These are phyloP conservation scores for Etheostoma cragini DNA, from an alignment of 2,113 vertebrate species.

Conservation along the genomic window DNA sequence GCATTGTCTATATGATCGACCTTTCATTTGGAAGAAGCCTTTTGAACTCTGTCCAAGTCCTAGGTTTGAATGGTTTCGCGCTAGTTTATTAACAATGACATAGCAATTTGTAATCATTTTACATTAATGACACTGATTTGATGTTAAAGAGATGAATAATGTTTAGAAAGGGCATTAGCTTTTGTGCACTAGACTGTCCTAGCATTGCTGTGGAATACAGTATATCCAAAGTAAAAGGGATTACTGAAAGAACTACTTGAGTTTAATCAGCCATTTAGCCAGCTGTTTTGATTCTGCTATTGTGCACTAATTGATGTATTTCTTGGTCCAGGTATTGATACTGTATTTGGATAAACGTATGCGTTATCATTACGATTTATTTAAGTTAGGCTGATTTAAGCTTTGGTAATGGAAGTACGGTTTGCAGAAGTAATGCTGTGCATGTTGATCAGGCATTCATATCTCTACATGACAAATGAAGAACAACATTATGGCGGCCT, in stretches of 20 bases:
- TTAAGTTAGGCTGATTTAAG: background rate
- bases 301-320: background rate
- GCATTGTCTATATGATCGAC: background rate
- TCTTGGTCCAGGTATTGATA: background rate
- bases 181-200: background rate
- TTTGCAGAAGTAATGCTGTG: background rate
- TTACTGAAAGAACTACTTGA: background rate
- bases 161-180: background rate
- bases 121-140: background rate
- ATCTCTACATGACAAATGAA: conserved; percentile 30
- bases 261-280: background rate
- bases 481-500: background rate
- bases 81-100: background rate
- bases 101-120: background rate
- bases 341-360: background rate
- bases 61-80: conserved; percentile 12
- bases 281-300: background rate
- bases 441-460: conserved; percentile 19
- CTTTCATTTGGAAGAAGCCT: background rate
- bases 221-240: conserved; percentile 1
- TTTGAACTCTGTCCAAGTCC: background rate
- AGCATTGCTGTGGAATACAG: background rate
- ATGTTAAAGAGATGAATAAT: background rate
- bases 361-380: background rate
- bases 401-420: background rate